A percentile compares a stretch with the other conserved stretches of the same genome.
These are phyloP conservation scores for Pandemis heparana DNA, from an alignment of 2,888 invertebrate genomes.

Conservation along the genomic window DNA sequence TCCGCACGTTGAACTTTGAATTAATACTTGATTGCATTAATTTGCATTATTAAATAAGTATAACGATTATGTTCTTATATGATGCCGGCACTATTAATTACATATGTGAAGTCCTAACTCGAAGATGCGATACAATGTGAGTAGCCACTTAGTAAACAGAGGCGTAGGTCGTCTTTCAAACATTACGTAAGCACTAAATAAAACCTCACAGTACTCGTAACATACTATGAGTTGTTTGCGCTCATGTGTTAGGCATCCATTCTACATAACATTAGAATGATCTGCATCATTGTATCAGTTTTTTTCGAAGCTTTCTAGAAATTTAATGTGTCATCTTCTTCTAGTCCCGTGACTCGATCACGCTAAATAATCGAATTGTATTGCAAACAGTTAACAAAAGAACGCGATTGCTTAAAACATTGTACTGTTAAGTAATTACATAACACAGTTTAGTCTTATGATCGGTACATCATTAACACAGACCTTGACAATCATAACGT, in stretches of 20 bases:
- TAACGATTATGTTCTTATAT: neutral
- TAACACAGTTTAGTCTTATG: neutral
- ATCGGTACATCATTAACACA: neutral
- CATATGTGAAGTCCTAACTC: constrained; percentile 16
- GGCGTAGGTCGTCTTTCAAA: constrained; percentile 35
- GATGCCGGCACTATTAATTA: constrained; percentile 10
- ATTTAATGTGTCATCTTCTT: no score
- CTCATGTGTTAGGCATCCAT: neutral
- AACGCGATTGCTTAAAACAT: no score
- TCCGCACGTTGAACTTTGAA: neutral
- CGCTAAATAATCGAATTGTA: no score
- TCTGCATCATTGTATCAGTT: neutral
- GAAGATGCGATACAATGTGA: constrained; percentile 22
- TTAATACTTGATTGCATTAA: constrained; percentile 19
- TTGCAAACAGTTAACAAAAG: no score
- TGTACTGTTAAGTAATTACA: no score
- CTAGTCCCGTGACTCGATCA: no score
- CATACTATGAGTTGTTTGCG: neutral
- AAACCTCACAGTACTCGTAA: constrained; percentile 17
- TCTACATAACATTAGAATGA: neutral
- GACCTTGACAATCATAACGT: neutral
- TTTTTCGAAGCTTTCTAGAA: neutral
- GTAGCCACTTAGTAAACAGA: constrained; percentile 32
- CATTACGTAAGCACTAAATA: constrained; percentile 42
- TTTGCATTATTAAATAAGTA: constrained; percentile 12